phyloP scores from a whole-genome alignment of 1,140 invertebrate genomes.

The Schmidtea mediterranea region DNA sequence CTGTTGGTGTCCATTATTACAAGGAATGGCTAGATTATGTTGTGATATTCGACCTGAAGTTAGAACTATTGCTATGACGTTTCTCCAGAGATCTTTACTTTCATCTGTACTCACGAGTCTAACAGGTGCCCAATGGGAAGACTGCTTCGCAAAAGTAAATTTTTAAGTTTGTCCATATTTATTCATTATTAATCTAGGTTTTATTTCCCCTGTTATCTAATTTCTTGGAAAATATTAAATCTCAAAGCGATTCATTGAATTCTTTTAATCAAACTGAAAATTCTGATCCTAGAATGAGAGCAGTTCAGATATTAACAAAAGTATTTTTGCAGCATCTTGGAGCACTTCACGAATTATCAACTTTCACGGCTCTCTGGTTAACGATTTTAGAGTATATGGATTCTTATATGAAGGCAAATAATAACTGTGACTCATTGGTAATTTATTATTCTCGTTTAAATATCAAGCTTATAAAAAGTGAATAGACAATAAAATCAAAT shows the following conservation, averaged over 20 bases:
- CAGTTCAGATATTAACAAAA: slow-evolving; percentile 65
- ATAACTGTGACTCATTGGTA: slow-evolving; percentile 3
- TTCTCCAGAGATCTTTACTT: slow-evolving; percentile 60
- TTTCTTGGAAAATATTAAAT: slow-evolving; percentile 37
- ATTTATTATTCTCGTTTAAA: too few species aligned
- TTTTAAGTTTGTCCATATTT: slow-evolving; percentile 3
- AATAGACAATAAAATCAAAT: too few species aligned
- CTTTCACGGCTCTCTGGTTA: slow-evolving; percentile 63
- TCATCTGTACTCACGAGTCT: slow-evolving; percentile 63
- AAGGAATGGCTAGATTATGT: slow-evolving; percentile 59
- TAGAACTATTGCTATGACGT: slow-evolving; percentile 65
- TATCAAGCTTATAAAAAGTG: too few species aligned
- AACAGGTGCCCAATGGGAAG: slow-evolving; percentile 62
- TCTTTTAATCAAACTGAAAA: slow-evolving; percentile 16
- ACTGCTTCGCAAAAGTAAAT: slow-evolving; percentile 57
- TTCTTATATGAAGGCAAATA: slow-evolving; percentile 57
- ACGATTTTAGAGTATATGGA: slow-evolving; percentile 58
- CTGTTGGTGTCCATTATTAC: slow-evolving; percentile 55
- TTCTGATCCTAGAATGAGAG: slow-evolving; percentile 43
- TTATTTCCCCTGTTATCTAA: slow-evolving; percentile 66
- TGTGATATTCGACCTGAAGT: slow-evolving; percentile 63
- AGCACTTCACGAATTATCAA: slow-evolving; percentile 47
- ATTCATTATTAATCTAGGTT: slow-evolving; percentile 20
- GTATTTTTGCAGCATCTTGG: slow-evolving; percentile 74
- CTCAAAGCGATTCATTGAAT: not conserved